A percentile compares a stretch with the other conserved stretches of the same genome.
These are phyloP conservation scores for Pristionchus mayeri DNA, from an alignment of 2,888 invertebrate species.

Conservation along the genomic window DNA sequence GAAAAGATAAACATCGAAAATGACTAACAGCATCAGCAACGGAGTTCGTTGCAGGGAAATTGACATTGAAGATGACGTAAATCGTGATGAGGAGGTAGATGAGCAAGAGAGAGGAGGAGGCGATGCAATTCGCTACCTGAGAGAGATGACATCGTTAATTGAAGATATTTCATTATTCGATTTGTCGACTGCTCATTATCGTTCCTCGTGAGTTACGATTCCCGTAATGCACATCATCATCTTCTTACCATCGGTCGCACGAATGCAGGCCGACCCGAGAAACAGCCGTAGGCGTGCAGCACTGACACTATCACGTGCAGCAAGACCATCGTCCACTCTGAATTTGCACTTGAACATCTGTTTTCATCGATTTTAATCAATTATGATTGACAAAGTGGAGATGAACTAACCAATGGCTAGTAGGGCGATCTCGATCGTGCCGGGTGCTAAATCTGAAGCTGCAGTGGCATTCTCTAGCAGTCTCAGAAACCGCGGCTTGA, in stretches of 20 bases:
- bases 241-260: constrained; percentile 40
- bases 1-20: not conserved
- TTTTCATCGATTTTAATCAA: not conserved
- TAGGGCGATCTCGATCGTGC: too few relatives aligned
- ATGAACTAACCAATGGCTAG: too few relatives aligned
- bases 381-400: too few relatives aligned
- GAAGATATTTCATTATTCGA: too few relatives aligned
- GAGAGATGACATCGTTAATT: too few relatives aligned
- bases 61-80: not conserved
- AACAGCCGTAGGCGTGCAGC: constrained; percentile 24
- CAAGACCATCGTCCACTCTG: constrained; percentile 6
- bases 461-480: not conserved
- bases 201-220: too few relatives aligned
- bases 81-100: not conserved
- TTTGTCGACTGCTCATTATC: too few relatives aligned
- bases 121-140: not conserved
- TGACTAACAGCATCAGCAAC: not conserved
- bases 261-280: constrained; percentile 10
- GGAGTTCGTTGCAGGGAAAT: not conserved
- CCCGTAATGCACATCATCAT: too few relatives aligned
- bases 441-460: too few relatives aligned
- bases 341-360: not conserved
- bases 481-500: not conserved
- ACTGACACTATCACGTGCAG: constrained; percentile 17
- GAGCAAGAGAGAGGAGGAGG: not conserved